A percentile compares a stretch with the other conserved stretches of the same genome.
These are phyloP conservation scores for Sebastiscus tertius DNA, from an alignment of 2,797 vertebrate species.

Conservation along the genomic window DNA sequence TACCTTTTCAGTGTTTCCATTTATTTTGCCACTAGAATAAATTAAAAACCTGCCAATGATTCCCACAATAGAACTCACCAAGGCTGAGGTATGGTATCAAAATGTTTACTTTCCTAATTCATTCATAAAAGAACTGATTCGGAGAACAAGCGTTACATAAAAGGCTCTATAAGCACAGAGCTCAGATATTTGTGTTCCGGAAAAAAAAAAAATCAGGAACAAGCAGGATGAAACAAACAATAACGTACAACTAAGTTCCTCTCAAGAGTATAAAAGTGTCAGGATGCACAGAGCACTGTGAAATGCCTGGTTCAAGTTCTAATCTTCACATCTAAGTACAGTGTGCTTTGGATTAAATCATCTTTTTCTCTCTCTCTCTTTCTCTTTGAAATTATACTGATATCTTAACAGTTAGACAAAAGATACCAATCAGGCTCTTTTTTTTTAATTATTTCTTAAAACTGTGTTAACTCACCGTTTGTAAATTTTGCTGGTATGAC, in stretches of 20 bases:
- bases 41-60: conserved; percentile 88
- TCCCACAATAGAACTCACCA: conserved; percentile 89
- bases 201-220: conserved; percentile 64
- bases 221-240: conserved; percentile 78
- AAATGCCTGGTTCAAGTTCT: conserved; percentile 89
- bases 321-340: conserved; percentile 80
- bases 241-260: conserved; percentile 73
- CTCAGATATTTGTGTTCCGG: conserved; percentile 67
- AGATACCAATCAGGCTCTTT: conserved; percentile 78
- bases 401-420: conserved; percentile 68
- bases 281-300: conserved; percentile 84
- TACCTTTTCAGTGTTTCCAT: conserved; percentile 76
- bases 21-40: conserved; percentile 76
- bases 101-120: conserved; percentile 87
- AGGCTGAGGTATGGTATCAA: conserved; percentile 98
- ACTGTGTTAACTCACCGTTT: conserved; percentile 79
- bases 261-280: conserved; percentile 85
- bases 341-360: conserved; percentile 93
- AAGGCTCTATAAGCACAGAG: conserved; percentile 65
- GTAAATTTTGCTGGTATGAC: conserved; percentile 91
- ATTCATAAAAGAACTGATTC: conserved; percentile 78
- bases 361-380: conserved; percentile 39
- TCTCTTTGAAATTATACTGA: conserved; percentile 65
- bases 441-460: conserved; percentile 66
- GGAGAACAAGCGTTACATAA: conserved; percentile 71